Base-by-base conservation (phyloP, 2,888 invertebrate genomes). In the Autographa pulchrina region DNA sequence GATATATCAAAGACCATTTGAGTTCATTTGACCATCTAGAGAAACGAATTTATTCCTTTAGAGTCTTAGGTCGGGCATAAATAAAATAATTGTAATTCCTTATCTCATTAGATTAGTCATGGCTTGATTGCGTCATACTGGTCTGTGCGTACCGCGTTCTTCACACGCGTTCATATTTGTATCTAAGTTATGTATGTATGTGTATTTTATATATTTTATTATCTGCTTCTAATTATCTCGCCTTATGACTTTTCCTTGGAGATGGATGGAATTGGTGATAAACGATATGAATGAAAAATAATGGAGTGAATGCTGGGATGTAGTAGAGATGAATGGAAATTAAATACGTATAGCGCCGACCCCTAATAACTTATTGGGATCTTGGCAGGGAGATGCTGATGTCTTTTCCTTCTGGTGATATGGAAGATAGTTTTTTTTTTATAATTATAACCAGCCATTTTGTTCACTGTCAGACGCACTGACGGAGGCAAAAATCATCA, bases 21-120 rank as follows among this genome's bases (percentile, higher is more conserved):
- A 72, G 60, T 61, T 56, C 16, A 65, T 59, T 68, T 78, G 62
- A 72, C 77, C 77, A 76, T 80, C 68, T 78, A 52, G 64, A 70
- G 74, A 62, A 68, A 68, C 70, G 59, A 73, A 80, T 73, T 72
- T 62, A 75, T 84, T 82, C 72, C 83, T 83, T 86, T 84, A 84
- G 84, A 84, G 85, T 85, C 78, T 82, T 83, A 79, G 80, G 82
- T 80, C 81, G 84, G 82, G 81, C 85, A 86, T 90, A 88, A 90
- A 92, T 92, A 89, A 90, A 91, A 92, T 93, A 90, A 92, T 93
- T 91, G 86, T 93, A 92, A 93, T 92, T 91, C 90, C 90, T 93
- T 95, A 95, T 94, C 94, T 93, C 86, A 87, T 92, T 90, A 88
- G 92, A 94, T 94, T 95, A 94, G 93, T 94, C 94, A 94, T 84